Base-by-base conservation (phyloP, 2,113 vertebrate species). In the Atlantisia rogersi region DNA sequence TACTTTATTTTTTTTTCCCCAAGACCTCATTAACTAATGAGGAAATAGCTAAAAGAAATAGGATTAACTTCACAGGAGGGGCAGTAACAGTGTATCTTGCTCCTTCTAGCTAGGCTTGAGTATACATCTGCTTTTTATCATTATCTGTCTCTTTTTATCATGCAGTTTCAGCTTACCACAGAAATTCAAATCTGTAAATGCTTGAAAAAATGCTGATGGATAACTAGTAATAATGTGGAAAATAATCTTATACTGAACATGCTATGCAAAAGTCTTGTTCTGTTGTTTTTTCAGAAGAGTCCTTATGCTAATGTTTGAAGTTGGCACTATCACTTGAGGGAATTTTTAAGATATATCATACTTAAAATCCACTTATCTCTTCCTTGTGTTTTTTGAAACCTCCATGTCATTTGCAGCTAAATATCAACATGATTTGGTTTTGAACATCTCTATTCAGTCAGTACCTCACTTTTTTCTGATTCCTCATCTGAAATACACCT, bases 51-150 rank as follows among this genome's bases (percentile, higher is more conserved):
- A 96, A 97, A 97, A 98, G 97, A 98, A 97, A 97, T 42, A 86
- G 92, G 97, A 98, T 98, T 98, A 98, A 96, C 97, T 97, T 98
- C 97, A 96, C 97, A 98, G 97, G 97, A 97, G 94, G 97, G 95
- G 78, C 81, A 95, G 93, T 82, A 96, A 92, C 69, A 92, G 87
- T 97, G 63, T 71, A 92, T 60, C 90, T 94, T 96, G 44, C 90
- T 97, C 97, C 98, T 98, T 97, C 91, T 76, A 98, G 97, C 97
- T 85, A 98, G 85, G 86, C 92, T 97, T 97, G 95, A 76, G 85
- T 90, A 95, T 90, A 96, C 70, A 95, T 94, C 87, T 93, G 76
- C 90, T 97, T 97, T 98, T 98, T 97, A 98, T 98, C 96, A 97
- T 97, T 96, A 98, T 98, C 97, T 97, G 93, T 96, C 94, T 97